Base-by-base conservation (phyloP, 2,797 vertebrate genomes). In the Garrulus glandarius region DNA sequence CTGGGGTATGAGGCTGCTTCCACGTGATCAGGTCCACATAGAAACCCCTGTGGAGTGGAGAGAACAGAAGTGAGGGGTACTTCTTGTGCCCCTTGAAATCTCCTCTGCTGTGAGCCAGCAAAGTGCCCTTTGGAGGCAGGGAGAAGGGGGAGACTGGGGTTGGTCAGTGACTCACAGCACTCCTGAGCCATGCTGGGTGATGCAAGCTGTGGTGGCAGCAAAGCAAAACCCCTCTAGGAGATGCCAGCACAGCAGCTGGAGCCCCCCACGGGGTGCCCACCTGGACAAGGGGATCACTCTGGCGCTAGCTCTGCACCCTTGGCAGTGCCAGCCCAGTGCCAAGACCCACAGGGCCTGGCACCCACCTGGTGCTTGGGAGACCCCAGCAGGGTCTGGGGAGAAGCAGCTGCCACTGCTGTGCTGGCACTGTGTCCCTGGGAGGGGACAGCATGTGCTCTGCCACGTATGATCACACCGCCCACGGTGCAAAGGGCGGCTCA, bases 341-440 rank as follows among this genome's bases (percentile, higher is more conserved):
- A 0, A 69, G n/a, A 47, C 13, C 29, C n/a, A 5, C 32, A 8
- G 37, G 37, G n/a, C 37, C 16, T 6, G 7, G 16, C 3, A 2
- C 55, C 32, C 27, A 8, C 16, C 44, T 9, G 24, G 18, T 41
- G 34, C 60, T 6, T 37, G 53, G 53, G 53, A 46, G 13, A 49
- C 29, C 34, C 22, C 16, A 23, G 5, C 0, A 8, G 36, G 44
- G 36, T n/a, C 41, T 5, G 8, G 26, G 2, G 2, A 0, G 0
- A 22, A 89, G 65, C 59, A 46, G 46, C 63, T 36, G 36, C 22
- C 2, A 1, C 39, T 47, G 84, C 46, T 20, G 47, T 1, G 11
- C 39, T 43, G 70, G 39, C 34, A 9, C 41, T 0, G 16, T 1
- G 2, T 80, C 71, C 64, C 43, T 1, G 1, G 69, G 52, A 82